Evolutionary conservation across 2,113 vertebrate genomes (phyloP), one percentile per base, ranked within the genome.

Genomic region (Lophochroa leadbeateri): DNA sequence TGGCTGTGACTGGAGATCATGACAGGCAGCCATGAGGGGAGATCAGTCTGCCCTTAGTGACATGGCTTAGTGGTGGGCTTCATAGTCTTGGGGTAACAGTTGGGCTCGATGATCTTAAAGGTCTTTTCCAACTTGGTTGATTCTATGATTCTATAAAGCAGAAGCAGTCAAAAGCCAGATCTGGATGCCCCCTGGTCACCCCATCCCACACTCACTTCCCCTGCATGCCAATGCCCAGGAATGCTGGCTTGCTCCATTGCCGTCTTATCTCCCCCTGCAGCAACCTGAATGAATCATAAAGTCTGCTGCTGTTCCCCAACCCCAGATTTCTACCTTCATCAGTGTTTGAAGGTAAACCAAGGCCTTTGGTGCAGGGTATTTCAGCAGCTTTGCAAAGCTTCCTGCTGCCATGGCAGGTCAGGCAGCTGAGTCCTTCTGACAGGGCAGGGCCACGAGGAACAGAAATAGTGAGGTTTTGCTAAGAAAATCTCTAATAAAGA

Each of bases 181-280:
- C 23, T 1, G 13, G 28, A 11, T 3, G 5, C 2, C 31, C n/a
- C 28, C 2, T 1, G 18, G 19, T 8, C 29, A 44, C 2, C 55
- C 31, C 41, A 6, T 23, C 33, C 33, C 33, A 35, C 33, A 58
- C n/a, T 8, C 29, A 39, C 2, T 43, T 28, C 41, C 3, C 2
- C 13, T 10, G 8, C 0, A 0, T 6, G 27, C 7, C 17, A 21
- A 2, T 5, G 61, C 46, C 21, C 33, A 5, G 17, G 13, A 39
- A 27, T 2, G 14, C 10, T 10, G 0, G 33, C 1, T 1, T 23
- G 12, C 43, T 9, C 41, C 1, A 3, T 12, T 7, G 28, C 16
- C 7, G 1, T 0, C 8, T n/a, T 12, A 14, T 33, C 15, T 21
- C 27, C 57, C 31, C 14, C 33, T 4, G 2, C 13, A 24, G 23